A percentile compares a stretch with the other conserved stretches of the same genome.
These are phyloP conservation scores for Valencia hispanica DNA, from an alignment of 2,797 vertebrate genomes.

Conservation along the genomic window DNA sequence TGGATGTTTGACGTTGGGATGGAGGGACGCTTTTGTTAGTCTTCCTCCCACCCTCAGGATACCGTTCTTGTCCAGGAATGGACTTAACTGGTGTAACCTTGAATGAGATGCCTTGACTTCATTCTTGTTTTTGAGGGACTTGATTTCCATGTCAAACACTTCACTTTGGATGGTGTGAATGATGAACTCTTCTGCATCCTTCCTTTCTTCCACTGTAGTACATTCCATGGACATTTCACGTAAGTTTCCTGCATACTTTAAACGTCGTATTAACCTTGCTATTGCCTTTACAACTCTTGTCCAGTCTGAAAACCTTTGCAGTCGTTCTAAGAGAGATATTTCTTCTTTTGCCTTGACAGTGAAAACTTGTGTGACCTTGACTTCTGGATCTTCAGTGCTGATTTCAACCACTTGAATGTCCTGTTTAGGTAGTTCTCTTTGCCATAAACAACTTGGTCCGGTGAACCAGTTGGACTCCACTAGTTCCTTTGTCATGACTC, in stretches of 20 bases:
- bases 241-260: neutral
- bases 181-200: slow-evolving; percentile 13
- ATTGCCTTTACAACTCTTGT: neutral
- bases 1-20: neutral
- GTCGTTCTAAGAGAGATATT: neutral
- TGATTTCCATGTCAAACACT: slow-evolving; percentile 29
- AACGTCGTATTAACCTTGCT: neutral
- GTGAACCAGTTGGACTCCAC: too few species aligned
- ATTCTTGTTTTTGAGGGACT: neutral
- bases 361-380: too few species aligned
- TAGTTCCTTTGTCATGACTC: too few species aligned
- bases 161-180: neutral
- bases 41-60: slow-evolving; percentile 30
- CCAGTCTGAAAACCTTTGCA: neutral
- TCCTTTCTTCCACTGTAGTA: slow-evolving; percentile 35
- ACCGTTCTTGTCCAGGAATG: slow-evolving; percentile 23
- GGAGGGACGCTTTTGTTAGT: neutral
- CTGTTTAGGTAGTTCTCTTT: too few species aligned
- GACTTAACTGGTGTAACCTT: slow-evolving; percentile 13
- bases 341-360: too few species aligned
- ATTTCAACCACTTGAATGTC: too few species aligned
- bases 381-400: too few species aligned
- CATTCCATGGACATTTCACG: neutral
- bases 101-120: neutral
- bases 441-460: too few species aligned